Evolutionary conservation across 2,113 vertebrate species (phyloP).

Genomic region (Neomonachus schauinslandi): DNA sequence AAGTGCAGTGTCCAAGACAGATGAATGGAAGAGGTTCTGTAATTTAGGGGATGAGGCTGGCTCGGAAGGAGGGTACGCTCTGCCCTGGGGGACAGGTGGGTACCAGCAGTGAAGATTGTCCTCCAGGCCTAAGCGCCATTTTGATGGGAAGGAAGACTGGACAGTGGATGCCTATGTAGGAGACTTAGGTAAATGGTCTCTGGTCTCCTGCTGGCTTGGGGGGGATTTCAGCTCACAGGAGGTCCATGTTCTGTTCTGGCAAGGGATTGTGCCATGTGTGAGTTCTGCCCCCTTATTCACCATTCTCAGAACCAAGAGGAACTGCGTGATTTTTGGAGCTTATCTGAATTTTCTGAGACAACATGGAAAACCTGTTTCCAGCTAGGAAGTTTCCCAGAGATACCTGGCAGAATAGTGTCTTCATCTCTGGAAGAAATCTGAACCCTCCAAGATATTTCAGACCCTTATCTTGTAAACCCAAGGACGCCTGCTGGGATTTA

Average conservation of each 20-base stretch:
- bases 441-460: neutral
- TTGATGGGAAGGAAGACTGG: neutral
- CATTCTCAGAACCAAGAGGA: neutral
- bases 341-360: neutral
- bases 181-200: neutral
- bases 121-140: neutral
- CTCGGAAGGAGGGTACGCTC: neutral
- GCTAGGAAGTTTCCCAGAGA: neutral
- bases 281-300: neutral
- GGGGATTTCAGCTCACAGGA: neutral
- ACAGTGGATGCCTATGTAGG: accelerated
- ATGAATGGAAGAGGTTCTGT: neutral
- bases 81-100: neutral
- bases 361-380: neutral
- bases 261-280: accelerated
- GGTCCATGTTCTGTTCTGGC: neutral
- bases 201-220: neutral
- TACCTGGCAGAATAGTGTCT: neutral
- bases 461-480: neutral
- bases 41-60: neutral
- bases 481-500: neutral
- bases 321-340: neutral
- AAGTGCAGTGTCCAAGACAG: neutral
- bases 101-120: neutral
- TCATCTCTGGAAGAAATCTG: neutral